Percentiles rank a stretch among this genome's conserved stretches.
Conservation (phyloP, 30 jellyfish, hydroid and myxozoan species). For the Turritopsis rubra region DNA sequence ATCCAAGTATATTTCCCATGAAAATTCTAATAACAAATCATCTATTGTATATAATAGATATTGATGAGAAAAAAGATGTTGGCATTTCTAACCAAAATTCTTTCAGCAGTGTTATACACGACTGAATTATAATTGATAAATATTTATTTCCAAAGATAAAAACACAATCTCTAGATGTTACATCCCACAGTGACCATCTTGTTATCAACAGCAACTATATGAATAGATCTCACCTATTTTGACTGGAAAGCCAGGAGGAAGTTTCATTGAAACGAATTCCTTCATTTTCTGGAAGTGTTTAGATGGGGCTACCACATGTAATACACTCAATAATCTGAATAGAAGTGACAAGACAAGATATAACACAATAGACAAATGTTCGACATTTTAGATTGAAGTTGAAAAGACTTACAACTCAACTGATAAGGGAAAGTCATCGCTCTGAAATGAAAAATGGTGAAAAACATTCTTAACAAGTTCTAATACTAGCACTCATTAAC, state of each 20-base stretch:
- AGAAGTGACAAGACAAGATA: conserved; percentile 8
- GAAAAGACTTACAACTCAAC: conserved; percentile 79
- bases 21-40: too few relatives aligned
- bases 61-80: too few relatives aligned
- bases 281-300: conserved; percentile 82
- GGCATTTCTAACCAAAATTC: too few relatives aligned
- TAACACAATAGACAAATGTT: not conserved
- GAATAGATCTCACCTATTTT: conserved; percentile 86
- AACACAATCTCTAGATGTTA: too few relatives aligned
- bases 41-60: too few relatives aligned
- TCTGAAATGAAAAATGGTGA: conserved; percentile 26
- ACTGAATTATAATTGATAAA: too few relatives aligned
- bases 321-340: conserved; percentile 58
- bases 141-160: too few relatives aligned
- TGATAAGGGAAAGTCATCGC: conserved; percentile 68
- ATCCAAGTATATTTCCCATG: too few relatives aligned
- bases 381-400: too few relatives aligned
- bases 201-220: too few relatives aligned
- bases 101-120: too few relatives aligned
- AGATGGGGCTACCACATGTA: conserved; percentile 91
- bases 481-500: not conserved
- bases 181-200: too few relatives aligned
- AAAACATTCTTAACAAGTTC: not conserved
- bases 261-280: conserved; percentile 79
- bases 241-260: conserved; percentile 92